A percentile compares a stretch with the other conserved stretches of the same genome.
Evolutionary conservation across 2,888 invertebrate species (phyloP).

Genomic region (Drosophila silvestris): DNA sequence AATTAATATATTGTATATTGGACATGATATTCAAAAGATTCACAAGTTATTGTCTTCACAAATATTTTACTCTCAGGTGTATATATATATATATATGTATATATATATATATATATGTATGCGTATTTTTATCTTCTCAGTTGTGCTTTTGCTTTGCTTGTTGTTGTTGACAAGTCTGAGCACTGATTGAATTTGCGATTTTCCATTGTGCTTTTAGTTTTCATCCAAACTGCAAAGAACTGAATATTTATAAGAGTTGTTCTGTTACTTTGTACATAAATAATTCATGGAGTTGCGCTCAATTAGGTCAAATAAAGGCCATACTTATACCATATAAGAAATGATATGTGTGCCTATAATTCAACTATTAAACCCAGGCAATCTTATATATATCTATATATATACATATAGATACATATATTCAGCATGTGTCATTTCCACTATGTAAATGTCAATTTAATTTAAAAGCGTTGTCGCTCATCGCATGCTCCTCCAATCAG

Average conservation of each 20-base stretch:
- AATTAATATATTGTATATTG: too few species aligned
- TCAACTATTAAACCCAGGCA: slow-evolving; percentile 1
- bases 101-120: neutral
- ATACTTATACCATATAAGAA: slow-evolving; percentile 29
- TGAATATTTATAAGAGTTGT: slow-evolving; percentile 1
- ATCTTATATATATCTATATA: neutral
- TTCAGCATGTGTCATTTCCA: slow-evolving; percentile 10
- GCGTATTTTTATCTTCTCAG: neutral
- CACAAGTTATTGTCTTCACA: neutral
- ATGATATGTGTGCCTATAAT: slow-evolving; percentile 3
- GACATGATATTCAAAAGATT: neutral
- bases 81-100: neutral
- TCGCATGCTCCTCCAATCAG: slow-evolving; percentile 31
- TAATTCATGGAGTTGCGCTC: slow-evolving; percentile 30
- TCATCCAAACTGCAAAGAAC: neutral
- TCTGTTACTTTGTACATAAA: slow-evolving; percentile 6
- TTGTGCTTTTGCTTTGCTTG: neutral
- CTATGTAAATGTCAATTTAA: slow-evolving; percentile 46
- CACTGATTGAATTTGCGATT: slow-evolving; percentile 16
- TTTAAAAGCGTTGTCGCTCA: slow-evolving; percentile 29
- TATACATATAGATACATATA: neutral
- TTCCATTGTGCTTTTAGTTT: slow-evolving; percentile 6
- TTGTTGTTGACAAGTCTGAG: slow-evolving; percentile 5
- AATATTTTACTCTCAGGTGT: neutral
- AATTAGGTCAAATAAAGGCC: slow-evolving; percentile 29